Evolutionary conservation across 2,888 invertebrate genomes (phyloP), one percentile per base, ranked within the genome.

Genomic region (Smittia sp.): DNA sequence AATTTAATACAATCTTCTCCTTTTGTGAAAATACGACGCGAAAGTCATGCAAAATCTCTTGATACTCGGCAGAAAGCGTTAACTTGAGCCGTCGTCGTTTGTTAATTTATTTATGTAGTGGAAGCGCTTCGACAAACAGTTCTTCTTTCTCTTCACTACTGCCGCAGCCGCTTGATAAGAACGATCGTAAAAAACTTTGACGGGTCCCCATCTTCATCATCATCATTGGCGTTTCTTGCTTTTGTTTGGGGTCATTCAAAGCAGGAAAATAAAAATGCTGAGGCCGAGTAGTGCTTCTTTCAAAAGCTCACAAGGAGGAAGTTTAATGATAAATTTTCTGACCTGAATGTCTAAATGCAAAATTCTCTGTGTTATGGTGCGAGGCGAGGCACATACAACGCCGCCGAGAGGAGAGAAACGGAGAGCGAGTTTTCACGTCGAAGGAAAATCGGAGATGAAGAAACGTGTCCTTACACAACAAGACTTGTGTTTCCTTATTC

Each of bases 381-480:
- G 58, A 58, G 58, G 58, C 46, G n/a, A 46, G 22, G 18, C 22
- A 18, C 2, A 58, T 22, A 22, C 15, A 58, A 18, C 20, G 22
- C 2, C 52, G 9, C 4, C 52, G 22, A 18, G 20, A 58, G 22
- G 7, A 7, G 2, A 11, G 11, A 46, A 46, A 22, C 58, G 7
- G 58, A 18, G 58, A 58, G 22, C 22, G 3, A n/a, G n/a, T n/a
- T n/a, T n/a, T n/a, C n/a, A n/a, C n/a, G n/a, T n/a, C n/a, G n/a
- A 58, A 58, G 58, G 15, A 58, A 22, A 58, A 46, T 6, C 46
- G 11, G 46, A 46, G 46, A 46, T n/a, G 11, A 13, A 46, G 11
- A 46, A 46, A 15, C n/a, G 46, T 46, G 58, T 22, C 58, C 58
- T 58, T 58, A 58, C 58, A 58, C 58, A 58, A 58, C 58, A 58